These are phyloP conservation scores for Drosophila kambysellisi DNA, from an alignment of 2,888 invertebrate species.

Conservation along the genomic window DNA sequence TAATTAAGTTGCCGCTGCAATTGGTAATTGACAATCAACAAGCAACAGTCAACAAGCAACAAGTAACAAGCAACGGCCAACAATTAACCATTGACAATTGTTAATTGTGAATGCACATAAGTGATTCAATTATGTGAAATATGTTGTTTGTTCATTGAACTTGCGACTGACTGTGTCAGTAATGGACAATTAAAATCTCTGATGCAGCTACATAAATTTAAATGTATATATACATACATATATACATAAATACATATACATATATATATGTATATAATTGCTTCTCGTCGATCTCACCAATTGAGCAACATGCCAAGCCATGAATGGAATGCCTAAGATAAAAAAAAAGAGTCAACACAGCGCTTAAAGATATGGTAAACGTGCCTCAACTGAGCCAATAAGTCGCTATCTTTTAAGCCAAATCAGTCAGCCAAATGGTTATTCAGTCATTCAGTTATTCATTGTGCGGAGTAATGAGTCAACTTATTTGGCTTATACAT, in stretches of 20 bases:
- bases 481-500: neutral
- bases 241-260: neutral
- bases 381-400: constrained; percentile 11
- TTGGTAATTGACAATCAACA: constrained; percentile 12
- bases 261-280: neutral
- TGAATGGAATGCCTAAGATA: constrained; percentile 25
- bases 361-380: constrained; percentile 8
- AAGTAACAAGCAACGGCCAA: constrained; percentile 2
- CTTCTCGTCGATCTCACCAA: constrained; percentile 22
- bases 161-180: constrained; percentile 21
- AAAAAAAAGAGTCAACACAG: neutral
- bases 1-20: constrained; percentile 46
- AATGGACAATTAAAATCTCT: constrained; percentile 16
- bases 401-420: neutral
- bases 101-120: constrained; percentile 21
- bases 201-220: neutral
- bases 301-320: neutral
- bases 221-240: neutral
- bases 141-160: constrained; percentile 42
- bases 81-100: constrained; percentile 16
- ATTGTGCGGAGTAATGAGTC: neutral
- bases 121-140: constrained; percentile 33
- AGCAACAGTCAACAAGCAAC: neutral
- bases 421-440: neutral
- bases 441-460: neutral